Conservation (phyloP, 2,113 vertebrate genomes). For the Pseudopipra pipra region DNA sequence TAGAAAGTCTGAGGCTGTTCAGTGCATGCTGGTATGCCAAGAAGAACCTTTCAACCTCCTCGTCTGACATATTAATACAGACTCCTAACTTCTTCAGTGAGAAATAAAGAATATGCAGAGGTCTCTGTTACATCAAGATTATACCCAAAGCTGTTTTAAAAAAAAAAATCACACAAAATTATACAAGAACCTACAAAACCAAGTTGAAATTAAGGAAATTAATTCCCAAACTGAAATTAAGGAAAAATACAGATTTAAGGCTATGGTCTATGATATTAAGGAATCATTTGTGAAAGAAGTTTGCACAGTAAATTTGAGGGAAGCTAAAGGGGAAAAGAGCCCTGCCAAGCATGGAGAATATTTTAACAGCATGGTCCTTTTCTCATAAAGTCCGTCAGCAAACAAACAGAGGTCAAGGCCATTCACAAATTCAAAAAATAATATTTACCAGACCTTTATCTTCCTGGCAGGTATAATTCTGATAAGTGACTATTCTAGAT, state of each 20-base stretch:
- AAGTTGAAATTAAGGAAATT: neutral
- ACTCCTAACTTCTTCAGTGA: neutral
- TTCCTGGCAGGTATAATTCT: conserved; percentile 49
- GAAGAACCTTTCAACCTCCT: neutral
- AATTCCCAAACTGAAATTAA: neutral
- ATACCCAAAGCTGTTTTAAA: neutral
- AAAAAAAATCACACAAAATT: neutral
- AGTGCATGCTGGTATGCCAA: neutral
- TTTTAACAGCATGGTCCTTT: neutral
- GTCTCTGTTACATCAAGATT: neutral
- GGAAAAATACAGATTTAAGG: neutral
- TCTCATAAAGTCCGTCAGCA: conserved; percentile 5
- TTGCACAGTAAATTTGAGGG: neutral
- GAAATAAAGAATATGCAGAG: neutral
- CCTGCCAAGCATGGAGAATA: neutral
- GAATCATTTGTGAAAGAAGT: neutral
- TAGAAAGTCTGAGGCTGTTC: neutral
- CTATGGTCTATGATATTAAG: neutral
- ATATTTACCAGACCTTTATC: conserved; percentile 61
- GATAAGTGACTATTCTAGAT: conserved; percentile 48
- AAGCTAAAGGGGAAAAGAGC: neutral
- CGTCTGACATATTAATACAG: neutral
- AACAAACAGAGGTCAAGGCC: conserved; percentile 48
- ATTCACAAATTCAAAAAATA: conserved; percentile 65
- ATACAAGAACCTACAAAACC: neutral